Conservation (phyloP, 2,888 invertebrate species). For the Cabera pusaria region DNA sequence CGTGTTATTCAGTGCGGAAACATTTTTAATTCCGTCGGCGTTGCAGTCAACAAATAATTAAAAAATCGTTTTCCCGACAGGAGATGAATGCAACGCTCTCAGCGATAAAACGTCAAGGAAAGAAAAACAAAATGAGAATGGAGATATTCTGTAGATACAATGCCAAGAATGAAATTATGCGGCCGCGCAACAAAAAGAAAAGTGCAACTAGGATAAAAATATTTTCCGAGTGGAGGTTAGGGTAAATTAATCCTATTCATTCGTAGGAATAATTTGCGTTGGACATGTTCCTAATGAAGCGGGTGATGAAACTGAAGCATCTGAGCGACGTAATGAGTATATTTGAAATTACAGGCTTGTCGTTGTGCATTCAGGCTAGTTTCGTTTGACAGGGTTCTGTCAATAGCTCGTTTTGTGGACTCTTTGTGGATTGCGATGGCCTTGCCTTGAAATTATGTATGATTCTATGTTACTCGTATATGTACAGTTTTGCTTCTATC, state of each 20-base stretch:
- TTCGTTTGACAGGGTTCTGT: no score
- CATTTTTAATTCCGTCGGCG: slow-evolving; percentile 11
- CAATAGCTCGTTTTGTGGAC: no score
- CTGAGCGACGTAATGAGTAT: slow-evolving; percentile 3
- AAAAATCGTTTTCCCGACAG: slow-evolving; percentile 16
- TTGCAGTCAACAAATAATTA: slow-evolving; percentile 17
- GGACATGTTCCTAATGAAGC: slow-evolving; percentile 43
- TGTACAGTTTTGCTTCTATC: no score
- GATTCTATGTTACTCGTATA: no score
- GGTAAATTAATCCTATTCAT: slow-evolving; percentile 53
- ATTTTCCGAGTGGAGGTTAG: slow-evolving; percentile 31
- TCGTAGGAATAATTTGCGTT: slow-evolving; percentile 41
- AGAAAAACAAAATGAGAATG: slow-evolving; percentile 17
- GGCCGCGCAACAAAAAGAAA: slow-evolving; percentile 31
- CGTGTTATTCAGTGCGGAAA: slow-evolving; percentile 8
- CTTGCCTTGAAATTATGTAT: no score
- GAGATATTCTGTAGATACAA: slow-evolving; percentile 24
- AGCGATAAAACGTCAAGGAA: slow-evolving; percentile 18
- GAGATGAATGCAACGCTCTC: slow-evolving; percentile 24
- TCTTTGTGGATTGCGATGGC: no score
- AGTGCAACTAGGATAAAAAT: slow-evolving; percentile 36
- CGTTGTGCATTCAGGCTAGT: no score
- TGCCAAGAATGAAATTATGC: slow-evolving; percentile 27
- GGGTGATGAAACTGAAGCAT: slow-evolving; percentile 16
- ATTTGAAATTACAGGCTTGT: slow-evolving; percentile 1